phyloP scores from a whole-genome alignment of 2,113 vertebrate genomes.

The Poecilia latipinna region DNA sequence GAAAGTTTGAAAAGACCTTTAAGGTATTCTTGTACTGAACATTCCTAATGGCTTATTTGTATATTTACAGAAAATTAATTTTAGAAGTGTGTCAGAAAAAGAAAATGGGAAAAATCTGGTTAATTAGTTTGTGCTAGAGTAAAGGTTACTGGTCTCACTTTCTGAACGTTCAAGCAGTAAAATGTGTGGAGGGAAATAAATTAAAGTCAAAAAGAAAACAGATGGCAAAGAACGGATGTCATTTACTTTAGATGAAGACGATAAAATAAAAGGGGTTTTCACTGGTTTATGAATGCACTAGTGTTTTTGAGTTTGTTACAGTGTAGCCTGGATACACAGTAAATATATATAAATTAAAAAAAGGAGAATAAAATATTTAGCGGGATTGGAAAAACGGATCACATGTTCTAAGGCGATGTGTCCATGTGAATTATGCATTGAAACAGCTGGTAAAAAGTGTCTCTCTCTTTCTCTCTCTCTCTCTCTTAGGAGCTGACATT shows the following conservation, averaged over 20 bases:
- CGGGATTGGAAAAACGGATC: conserved; percentile 42
- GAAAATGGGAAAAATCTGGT: neutral
- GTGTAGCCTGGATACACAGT: conserved; percentile 56
- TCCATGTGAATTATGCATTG: conserved; percentile 71
- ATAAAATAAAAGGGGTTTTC: conserved; percentile 30
- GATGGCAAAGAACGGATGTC: neutral
- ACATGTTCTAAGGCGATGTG: conserved; percentile 61
- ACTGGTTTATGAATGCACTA: neutral
- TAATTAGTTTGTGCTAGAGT: neutral
- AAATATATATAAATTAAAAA: conserved; percentile 54
- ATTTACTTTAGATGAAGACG: neutral
- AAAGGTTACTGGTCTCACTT: neutral
- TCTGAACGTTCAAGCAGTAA: neutral
- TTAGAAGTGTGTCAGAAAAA: neutral
- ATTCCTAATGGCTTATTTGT: conserved; percentile 12
- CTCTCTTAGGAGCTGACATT: conserved; percentile 52
- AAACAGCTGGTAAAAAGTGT: conserved; percentile 64
- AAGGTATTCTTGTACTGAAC: conserved; percentile 32
- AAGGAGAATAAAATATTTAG: conserved; percentile 72
- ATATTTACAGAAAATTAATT: neutral
- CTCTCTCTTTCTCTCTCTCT: conserved; percentile 46
- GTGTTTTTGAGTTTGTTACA: conserved; percentile 13
- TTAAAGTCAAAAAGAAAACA: conserved; percentile 4
- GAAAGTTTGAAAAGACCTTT: conserved; percentile 23
- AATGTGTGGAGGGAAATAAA: conserved; percentile 3